These are phyloP conservation scores for Trichonephila inaurata DNA, from an alignment of 1,140 invertebrate species.

Conservation along the genomic window DNA sequence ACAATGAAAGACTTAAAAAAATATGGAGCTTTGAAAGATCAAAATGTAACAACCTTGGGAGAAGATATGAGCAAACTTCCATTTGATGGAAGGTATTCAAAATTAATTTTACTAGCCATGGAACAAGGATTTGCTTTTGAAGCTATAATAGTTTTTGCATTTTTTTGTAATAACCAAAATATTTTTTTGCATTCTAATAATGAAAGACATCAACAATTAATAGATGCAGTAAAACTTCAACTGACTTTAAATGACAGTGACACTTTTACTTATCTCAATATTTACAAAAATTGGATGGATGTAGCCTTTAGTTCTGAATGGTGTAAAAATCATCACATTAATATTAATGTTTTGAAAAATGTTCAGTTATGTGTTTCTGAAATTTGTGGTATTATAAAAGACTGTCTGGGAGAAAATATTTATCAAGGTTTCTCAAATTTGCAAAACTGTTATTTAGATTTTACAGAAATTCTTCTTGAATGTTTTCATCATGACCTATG, in stretches of 20 bases:
- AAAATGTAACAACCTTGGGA: not conserved
- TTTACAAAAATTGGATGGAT: constrained; percentile 56
- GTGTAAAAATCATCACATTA: constrained; percentile 53
- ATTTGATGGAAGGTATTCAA: constrained; percentile 29
- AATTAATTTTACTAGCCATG: constrained; percentile 40
- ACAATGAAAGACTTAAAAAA: constrained; percentile 22
- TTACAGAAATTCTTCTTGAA: constrained; percentile 56
- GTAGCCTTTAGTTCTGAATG: not conserved
- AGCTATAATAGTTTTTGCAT: constrained; percentile 44
- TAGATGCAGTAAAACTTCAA: constrained; percentile 53
- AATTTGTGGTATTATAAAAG: not conserved
- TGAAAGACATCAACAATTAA: constrained; percentile 7
- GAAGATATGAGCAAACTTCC: constrained; percentile 28
- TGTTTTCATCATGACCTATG: constrained; percentile 65
- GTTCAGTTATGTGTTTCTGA: constrained; percentile 18
- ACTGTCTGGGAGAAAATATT: constrained; percentile 19
- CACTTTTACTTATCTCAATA: constrained; percentile 47
- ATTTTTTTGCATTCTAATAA: constrained; percentile 35
- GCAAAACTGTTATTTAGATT: not conserved
- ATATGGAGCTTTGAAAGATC: constrained; percentile 22
- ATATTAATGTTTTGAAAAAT: constrained; percentile 6
- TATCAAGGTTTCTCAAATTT: not conserved
- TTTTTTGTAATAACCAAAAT: constrained; percentile 12
- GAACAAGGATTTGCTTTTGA: constrained; percentile 47
- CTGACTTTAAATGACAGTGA: constrained; percentile 66